Percentiles rank a stretch among this genome's conserved stretches.
Evolutionary conservation across 1,140 invertebrate genomes (phyloP).

Genomic region (Lucilia sericata): DNA sequence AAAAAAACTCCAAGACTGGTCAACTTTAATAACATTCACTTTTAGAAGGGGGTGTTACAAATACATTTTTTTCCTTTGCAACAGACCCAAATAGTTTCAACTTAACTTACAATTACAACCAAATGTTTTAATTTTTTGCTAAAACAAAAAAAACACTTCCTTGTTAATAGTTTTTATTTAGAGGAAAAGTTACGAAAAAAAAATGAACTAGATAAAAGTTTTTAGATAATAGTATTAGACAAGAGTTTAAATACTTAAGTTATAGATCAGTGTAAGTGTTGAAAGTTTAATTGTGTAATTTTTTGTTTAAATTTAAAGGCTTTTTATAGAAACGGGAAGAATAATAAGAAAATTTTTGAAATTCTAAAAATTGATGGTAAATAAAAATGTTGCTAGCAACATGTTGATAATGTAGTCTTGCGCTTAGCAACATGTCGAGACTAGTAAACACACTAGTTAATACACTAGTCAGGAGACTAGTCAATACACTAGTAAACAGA

Average conservation of each 20-base stretch:
- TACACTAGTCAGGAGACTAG: too few species aligned
- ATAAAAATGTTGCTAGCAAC: too few species aligned
- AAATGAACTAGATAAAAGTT: not conserved
- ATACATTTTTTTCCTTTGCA: not conserved
- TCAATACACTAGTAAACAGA: too few species aligned
- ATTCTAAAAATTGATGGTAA: too few species aligned
- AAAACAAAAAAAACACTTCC: not conserved
- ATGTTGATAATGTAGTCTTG: too few species aligned
- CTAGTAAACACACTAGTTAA: too few species aligned
- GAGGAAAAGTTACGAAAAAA: not conserved
- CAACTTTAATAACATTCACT: slow-evolving; percentile 4
- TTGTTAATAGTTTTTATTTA: not conserved
- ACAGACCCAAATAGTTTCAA: not conserved
- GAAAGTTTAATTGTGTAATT: too few species aligned
- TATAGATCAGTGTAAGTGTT: not conserved
- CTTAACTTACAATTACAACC: not conserved
- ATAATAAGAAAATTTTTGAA: too few species aligned
- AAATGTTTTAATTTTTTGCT: not conserved
- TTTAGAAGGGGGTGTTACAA: slow-evolving; percentile 17
- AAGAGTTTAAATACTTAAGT: not conserved
- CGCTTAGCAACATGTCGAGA: too few species aligned
- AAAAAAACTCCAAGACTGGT: not conserved
- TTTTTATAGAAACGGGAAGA: too few species aligned
- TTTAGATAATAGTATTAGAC: not conserved
- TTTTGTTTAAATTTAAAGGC: too few species aligned